Evolutionary conservation across 2,888 invertebrate genomes (phyloP).

Genomic region (Agonopterix heracliana): DNA sequence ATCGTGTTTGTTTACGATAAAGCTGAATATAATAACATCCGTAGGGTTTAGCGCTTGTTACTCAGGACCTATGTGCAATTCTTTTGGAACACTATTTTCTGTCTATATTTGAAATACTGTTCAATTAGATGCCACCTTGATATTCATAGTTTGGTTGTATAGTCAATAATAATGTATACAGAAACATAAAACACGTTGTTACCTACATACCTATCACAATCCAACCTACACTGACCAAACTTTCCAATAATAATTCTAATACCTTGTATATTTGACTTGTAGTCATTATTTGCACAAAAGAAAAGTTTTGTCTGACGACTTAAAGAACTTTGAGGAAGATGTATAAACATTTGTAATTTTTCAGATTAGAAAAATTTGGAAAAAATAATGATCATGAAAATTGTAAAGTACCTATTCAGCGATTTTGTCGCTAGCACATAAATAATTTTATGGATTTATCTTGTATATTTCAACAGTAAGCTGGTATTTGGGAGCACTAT

Average conservation of each 20-base stretch:
- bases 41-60: no score
- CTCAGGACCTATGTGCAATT: no score
- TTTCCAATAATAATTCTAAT: slow-evolving; percentile 17
- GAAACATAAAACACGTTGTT: slow-evolving; percentile 22
- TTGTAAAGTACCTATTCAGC: no score
- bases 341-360: background rate
- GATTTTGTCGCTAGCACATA: no score
- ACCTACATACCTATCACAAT: slow-evolving; percentile 49
- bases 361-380: background rate
- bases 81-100: no score
- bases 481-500: slow-evolving; percentile 75
- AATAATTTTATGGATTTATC: slow-evolving; percentile 36
- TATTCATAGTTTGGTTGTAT: no score
- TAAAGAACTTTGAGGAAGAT: no score
- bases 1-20: slow-evolving; percentile 49
- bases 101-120: no score
- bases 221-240: slow-evolving; percentile 19
- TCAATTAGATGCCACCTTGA: no score
- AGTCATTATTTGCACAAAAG: slow-evolving; percentile 46
- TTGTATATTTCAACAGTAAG: slow-evolving; percentile 62
- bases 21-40: background rate
- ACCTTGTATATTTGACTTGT: slow-evolving; percentile 20
- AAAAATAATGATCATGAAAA: no score
- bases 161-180: background rate
- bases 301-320: slow-evolving; percentile 4